Evolutionary conservation across 2,888 invertebrate species (phyloP).

Genomic region (Ormyrus nitidulus): DNA sequence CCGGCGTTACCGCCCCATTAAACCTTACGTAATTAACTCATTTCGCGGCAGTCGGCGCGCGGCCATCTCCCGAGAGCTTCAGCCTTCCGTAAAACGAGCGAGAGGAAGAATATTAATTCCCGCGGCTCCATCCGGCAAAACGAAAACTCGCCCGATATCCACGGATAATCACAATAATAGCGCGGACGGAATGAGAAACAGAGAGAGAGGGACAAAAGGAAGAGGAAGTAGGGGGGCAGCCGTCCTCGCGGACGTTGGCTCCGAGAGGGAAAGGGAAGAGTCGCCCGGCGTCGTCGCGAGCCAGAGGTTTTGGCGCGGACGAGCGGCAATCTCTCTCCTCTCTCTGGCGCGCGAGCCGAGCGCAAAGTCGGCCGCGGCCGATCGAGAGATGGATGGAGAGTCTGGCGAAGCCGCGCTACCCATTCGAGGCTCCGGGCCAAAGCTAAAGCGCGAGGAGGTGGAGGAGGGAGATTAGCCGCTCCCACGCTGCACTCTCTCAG

Average conservation of each 20-base stretch:
- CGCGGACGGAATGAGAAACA: constrained; percentile 3
- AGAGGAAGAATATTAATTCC: constrained; percentile 30
- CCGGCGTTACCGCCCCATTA: neutral
- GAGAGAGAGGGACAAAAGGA: constrained; percentile 21
- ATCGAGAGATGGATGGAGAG: constrained; percentile 2
- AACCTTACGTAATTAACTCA: constrained; percentile 22
- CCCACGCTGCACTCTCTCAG: constrained; percentile 74
- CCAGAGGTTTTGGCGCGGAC: constrained; percentile 6
- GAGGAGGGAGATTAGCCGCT: constrained; percentile 63
- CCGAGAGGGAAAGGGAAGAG: constrained; percentile 44
- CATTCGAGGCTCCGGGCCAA: neutral
- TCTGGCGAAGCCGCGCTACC: neutral
- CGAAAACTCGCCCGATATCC: neutral
- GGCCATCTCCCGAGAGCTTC: no score
- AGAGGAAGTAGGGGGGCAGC: neutral
- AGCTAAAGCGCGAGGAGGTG: neutral
- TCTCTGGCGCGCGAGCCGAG: constrained; percentile 1
- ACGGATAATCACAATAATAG: constrained; percentile 40
- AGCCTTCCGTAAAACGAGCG: neutral
- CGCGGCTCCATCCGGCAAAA: constrained; percentile 14
- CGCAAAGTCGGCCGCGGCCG: constrained; percentile 2
- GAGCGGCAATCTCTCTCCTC: constrained; percentile 9
- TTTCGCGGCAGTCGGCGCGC: neutral
- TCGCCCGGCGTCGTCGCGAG: neutral
- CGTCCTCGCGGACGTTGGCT: constrained; percentile 20